These are phyloP conservation scores for Bombus soroeensis DNA, from an alignment of 1,140 invertebrate genomes.

Conservation along the genomic window DNA sequence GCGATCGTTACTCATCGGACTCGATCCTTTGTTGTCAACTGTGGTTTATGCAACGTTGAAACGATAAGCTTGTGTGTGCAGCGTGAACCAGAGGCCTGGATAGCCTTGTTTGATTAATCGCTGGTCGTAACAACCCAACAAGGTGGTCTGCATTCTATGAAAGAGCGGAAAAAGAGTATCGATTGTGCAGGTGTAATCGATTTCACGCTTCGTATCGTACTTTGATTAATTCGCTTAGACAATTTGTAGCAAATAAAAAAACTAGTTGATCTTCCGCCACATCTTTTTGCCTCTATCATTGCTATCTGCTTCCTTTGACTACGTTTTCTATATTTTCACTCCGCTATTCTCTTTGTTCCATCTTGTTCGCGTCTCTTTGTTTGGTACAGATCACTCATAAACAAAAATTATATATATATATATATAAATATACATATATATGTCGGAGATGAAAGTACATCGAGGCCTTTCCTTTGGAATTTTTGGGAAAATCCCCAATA, in stretches of 20 bases:
- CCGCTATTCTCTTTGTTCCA: too few relatives aligned
- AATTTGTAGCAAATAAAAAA: background rate
- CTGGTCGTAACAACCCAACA: background rate
- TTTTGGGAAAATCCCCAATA: too few relatives aligned
- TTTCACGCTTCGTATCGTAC: background rate
- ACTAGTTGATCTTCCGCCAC: background rate
- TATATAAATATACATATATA: too few relatives aligned
- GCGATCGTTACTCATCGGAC: background rate
- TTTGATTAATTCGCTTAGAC: background rate
- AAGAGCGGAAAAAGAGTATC: background rate
- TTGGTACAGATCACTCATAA: too few relatives aligned
- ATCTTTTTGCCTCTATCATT: too few relatives aligned
- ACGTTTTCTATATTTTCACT: background rate
- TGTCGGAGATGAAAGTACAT: too few relatives aligned
- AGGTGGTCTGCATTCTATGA: background rate
- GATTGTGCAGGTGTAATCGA: background rate
- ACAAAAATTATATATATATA: too few relatives aligned
- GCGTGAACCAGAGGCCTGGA: background rate
- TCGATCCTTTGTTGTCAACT: background rate
- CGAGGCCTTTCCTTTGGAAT: too few relatives aligned
- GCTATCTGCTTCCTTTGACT: too few relatives aligned
- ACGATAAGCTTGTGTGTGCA: background rate
- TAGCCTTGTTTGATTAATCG: background rate
- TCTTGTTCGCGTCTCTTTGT: too few relatives aligned
- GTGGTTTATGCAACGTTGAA: background rate